Percentiles rank a stretch among this genome's conserved stretches.
Conservation (phyloP, 2,113 vertebrate species). For the Pungitius pungitius region DNA sequence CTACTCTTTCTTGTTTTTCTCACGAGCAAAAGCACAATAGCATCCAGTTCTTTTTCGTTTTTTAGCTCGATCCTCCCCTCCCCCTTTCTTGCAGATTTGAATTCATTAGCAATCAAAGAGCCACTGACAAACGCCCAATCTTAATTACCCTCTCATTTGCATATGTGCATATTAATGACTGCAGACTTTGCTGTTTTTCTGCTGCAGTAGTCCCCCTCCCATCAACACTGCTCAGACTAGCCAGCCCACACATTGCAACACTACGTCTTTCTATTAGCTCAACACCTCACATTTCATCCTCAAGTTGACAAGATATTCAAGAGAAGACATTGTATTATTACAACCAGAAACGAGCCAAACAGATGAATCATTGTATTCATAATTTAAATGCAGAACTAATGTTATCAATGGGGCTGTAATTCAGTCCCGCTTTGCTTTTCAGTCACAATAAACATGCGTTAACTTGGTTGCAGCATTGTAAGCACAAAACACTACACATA, state of each 20-base stretch:
- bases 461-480: neutral
- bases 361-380: conserved; percentile 23
- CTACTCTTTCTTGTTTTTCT: conserved; percentile 18
- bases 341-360: conserved; percentile 10
- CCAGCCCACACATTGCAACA: conserved; percentile 51
- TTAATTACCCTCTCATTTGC: conserved; percentile 86
- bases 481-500: neutral
- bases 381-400: neutral
- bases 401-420: neutral
- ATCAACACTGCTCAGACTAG: conserved; percentile 52
- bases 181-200: conserved; percentile 81
- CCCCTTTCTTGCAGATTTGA: conserved; percentile 82
- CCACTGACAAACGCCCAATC: conserved; percentile 83
- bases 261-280: conserved; percentile 33
- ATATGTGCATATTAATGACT: conserved; percentile 88
- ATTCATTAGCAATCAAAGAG: conserved; percentile 87
- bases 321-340: conserved; percentile 33
- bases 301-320: conserved; percentile 37
- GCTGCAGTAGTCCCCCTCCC: conserved; percentile 75
- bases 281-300: conserved; percentile 31
- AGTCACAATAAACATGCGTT: neutral
- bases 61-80: conserved; percentile 70
- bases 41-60: conserved; percentile 56
- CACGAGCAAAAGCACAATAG: conserved; percentile 50
- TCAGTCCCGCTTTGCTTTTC: neutral